Evolutionary conservation across 2,113 vertebrate genomes (phyloP), one percentile per base, ranked within the genome.

Genomic region (Cebidichthys violaceus): DNA sequence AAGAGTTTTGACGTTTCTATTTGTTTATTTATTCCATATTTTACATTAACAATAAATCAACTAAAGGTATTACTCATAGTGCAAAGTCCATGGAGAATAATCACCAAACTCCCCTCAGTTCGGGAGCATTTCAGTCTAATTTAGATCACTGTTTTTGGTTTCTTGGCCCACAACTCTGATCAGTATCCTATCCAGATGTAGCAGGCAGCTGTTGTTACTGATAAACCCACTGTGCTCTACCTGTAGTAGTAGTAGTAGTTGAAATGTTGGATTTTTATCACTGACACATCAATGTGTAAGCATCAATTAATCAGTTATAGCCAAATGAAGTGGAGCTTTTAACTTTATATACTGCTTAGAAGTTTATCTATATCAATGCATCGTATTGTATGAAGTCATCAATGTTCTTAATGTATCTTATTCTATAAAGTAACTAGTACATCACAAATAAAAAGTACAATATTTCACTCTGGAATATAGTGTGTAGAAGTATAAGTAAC

Each of bases 141-240:
- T 73, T 47, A 31, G 39, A 31, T 31, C 5, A 6, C 15, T 33
- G 2, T 47, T 74, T 73, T 33, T 61, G 10, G 18, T 60, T 73
- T 33, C 61, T 18, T 60, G 18, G 55, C 11, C 5, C 55, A 29
- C 24, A 15, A 15, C 17, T 17, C 27, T 60, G 27, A 60, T 17
- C 24, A 31, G 27, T 17, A 29, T 22, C 1, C 7, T 39, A 29
- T 59, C 37, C 70, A 72, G 52, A 59, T 29, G 52, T 11, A 29
- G 33, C 10, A 41, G 17, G 37, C 70, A 72, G 70, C 52, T 39
- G 70, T 27, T 70, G 52, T 59, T 17, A 59, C 24, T 41, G n/a
- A 29, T 29, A 22, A 31, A 20, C 33, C 7, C 24, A 27, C 6
- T 18, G 14, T 4, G 4, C 15, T 1, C 8, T 10, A 43, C n/a